phyloP scores from a whole-genome alignment of 2,888 invertebrate species.

The Temnothorax unifasciatus region DNA sequence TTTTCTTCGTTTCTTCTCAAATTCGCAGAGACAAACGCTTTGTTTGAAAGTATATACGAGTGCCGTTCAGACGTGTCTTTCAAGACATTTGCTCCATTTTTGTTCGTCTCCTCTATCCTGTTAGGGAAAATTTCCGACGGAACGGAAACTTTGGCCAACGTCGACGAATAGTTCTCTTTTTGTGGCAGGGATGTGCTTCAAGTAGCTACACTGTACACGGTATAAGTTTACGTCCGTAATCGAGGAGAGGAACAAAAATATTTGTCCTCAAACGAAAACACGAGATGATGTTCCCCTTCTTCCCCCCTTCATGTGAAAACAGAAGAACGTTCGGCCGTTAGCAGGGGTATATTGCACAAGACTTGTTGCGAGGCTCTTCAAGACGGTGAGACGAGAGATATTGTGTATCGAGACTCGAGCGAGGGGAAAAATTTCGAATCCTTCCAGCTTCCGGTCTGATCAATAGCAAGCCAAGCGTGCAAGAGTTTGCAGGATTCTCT shows the following conservation, averaged over 20 bases:
- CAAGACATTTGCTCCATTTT: background rate
- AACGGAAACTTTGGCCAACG: background rate
- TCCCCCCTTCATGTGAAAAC: background rate
- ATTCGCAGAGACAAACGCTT: background rate
- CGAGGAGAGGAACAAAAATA: conserved; percentile 31
- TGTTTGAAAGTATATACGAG: background rate
- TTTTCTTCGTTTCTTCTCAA: background rate
- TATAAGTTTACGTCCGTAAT: conserved; percentile 31
- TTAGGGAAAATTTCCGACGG: background rate
- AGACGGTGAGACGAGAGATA: background rate
- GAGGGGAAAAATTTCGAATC: conserved; percentile 7
- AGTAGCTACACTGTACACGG: background rate
- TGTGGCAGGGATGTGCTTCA: background rate
- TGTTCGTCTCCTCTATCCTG: no score
- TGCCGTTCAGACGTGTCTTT: background rate
- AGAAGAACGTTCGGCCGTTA: background rate
- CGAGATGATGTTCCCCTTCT: background rate
- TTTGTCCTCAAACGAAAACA: conserved; percentile 20
- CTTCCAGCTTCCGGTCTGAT: conserved; percentile 10
- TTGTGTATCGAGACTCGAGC: background rate
- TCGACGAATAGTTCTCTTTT: background rate
- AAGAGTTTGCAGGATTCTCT: background rate
- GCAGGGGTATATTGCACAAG: background rate
- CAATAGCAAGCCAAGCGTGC: conserved; percentile 16
- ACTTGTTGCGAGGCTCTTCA: conserved; percentile 22